Evolutionary conservation across 2,888 invertebrate genomes (phyloP).

Genomic region (Ormia ochracea): DNA sequence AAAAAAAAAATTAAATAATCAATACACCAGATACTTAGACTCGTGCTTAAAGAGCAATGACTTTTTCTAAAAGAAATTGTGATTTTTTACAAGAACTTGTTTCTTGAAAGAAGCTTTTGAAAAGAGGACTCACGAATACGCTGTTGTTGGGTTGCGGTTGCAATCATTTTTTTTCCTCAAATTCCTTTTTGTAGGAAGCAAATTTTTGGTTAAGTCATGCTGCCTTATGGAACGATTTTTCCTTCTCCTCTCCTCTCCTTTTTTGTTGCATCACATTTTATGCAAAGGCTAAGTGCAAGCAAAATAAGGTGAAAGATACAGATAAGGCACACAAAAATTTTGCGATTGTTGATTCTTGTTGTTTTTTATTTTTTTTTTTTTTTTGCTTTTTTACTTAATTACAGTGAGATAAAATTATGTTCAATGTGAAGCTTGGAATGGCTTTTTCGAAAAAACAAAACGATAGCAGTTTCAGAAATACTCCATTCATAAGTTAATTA

Average conservation of each 20-base stretch:
- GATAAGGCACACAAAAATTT: background rate
- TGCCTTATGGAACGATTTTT: background rate
- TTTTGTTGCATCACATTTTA: background rate
- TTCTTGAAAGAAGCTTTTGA: background rate
- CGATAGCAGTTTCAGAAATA: too few relatives aligned
- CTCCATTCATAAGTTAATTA: too few relatives aligned
- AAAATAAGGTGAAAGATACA: background rate
- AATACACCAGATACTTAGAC: constrained; percentile 49
- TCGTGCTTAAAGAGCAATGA: constrained; percentile 54
- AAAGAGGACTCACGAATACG: constrained; percentile 28
- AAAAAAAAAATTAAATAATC: constrained; percentile 38
- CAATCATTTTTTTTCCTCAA: background rate
- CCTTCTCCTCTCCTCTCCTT: too few relatives aligned
- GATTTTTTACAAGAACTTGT: constrained; percentile 37
- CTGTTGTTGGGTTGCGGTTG: background rate
- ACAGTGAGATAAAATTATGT: too few relatives aligned
- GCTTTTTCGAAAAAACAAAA: too few relatives aligned
- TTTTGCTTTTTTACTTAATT: too few relatives aligned
- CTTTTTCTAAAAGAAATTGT: constrained; percentile 46
- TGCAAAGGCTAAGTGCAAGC: background rate
- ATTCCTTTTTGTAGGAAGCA: constrained; percentile 50
- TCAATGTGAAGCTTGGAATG: too few relatives aligned
- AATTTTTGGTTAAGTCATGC: constrained; percentile 20
- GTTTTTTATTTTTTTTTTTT: background rate
- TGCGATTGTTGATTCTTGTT: background rate